Conservation (phyloP, 2,888 invertebrate genomes). For the Acrobasis consociella region DNA sequence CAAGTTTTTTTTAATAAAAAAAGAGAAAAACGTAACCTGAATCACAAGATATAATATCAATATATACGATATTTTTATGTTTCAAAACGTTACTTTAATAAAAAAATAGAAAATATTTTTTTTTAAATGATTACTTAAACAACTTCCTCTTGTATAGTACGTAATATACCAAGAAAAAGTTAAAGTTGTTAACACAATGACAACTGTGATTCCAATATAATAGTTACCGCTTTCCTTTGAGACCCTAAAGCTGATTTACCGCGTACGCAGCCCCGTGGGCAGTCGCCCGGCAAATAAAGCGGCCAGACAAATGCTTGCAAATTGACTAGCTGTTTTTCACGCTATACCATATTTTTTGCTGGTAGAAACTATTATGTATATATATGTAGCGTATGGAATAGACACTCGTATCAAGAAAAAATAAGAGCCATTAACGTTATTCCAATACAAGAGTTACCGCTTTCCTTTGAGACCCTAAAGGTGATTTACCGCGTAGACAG, state of each 20-base stretch:
- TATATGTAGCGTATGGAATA: too few relatives aligned
- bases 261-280: conserved; percentile 66
- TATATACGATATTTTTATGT: too few relatives aligned
- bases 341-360: conserved; percentile 68
- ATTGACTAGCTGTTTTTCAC: conserved; percentile 79
- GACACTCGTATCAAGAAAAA: neutral
- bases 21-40: too few relatives aligned
- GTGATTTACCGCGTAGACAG: conserved; percentile 76
- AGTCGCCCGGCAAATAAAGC: conserved; percentile 79
- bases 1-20: too few relatives aligned
- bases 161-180: neutral
- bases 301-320: conserved; percentile 80
- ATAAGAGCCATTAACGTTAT: neutral
- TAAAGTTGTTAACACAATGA: conserved; percentile 24
- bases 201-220: conserved; percentile 8
- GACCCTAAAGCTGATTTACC: conserved; percentile 76
- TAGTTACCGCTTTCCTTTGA: conserved; percentile 52
- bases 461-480: conserved; percentile 40
- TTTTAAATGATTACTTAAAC: too few relatives aligned
- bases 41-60: too few relatives aligned
- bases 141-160: too few relatives aligned
- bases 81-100: too few relatives aligned
- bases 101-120: too few relatives aligned
- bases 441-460: neutral
- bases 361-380: conserved; percentile 14